A percentile compares a stretch with the other conserved stretches of the same genome.
These are phyloP conservation scores for Uropsilus gracilis DNA, from an alignment of 2,113 vertebrate genomes.

Conservation along the genomic window DNA sequence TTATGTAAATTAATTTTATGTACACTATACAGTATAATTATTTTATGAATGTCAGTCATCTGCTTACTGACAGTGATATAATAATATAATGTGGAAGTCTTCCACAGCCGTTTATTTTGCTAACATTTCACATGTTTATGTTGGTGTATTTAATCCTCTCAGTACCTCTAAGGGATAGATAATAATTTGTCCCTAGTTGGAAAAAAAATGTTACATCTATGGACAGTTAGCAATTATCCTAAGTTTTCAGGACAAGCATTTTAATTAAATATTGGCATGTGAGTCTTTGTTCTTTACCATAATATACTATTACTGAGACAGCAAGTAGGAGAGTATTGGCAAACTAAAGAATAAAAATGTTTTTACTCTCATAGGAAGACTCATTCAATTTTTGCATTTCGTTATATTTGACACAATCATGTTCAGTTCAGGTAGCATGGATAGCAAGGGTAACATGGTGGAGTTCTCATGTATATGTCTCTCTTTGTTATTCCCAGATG, in stretches of 20 bases:
- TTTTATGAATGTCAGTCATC: neutral
- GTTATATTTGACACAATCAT: neutral
- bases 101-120: neutral
- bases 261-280: neutral
- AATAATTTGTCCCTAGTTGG: neutral
- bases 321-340: neutral
- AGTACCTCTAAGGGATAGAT: neutral
- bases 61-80: neutral
- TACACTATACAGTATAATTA: neutral
- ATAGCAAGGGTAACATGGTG: no score
- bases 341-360: neutral
- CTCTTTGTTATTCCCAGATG: neutral
- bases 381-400: neutral
- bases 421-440: neutral
- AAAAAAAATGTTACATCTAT: neutral
- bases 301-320: neutral
- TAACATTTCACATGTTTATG: neutral
- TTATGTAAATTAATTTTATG: neutral
- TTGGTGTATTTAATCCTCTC: neutral
- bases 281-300: neutral
- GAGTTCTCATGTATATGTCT: neutral
- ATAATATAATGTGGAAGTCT: neutral
- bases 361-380: conserved; percentile 20
- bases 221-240: neutral
- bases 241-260: neutral